phyloP scores from a whole-genome alignment of 64 coral and sea anemone genomes.

The Porites lutea region DNA sequence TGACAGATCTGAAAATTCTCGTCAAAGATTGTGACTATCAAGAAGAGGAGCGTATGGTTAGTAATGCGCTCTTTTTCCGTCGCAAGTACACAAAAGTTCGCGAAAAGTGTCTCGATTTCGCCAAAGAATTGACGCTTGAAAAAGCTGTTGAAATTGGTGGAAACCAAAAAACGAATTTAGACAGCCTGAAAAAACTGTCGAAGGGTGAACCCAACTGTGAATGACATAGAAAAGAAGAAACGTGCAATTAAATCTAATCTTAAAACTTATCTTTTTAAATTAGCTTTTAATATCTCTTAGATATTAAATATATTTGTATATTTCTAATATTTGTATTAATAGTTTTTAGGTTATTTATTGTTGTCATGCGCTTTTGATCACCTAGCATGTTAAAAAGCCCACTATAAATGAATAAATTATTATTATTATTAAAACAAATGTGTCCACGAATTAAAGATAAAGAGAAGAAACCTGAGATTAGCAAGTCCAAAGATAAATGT shows the following conservation, averaged over 20 bases:
- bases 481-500: conserved; percentile 3
- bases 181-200: not conserved
- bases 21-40: conserved; percentile 25
- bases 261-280: no score
- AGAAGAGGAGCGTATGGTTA: conserved; percentile 27
- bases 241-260: no score
- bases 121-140: conserved; percentile 15
- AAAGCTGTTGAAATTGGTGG: conserved; percentile 43
- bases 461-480: not conserved
- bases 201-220: conserved; percentile 14
- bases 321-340: no score
- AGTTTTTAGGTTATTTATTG: no score
- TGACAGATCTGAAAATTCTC: conserved; percentile 55
- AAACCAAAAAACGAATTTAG: conserved; percentile 27
- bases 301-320: no score
- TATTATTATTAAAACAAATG: no score
- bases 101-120: conserved; percentile 14
- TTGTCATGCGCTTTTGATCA: no score
- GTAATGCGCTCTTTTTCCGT: conserved; percentile 34
- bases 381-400: no score
- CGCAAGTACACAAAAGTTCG: conserved; percentile 41
- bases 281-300: no score
- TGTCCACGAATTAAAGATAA: not conserved
- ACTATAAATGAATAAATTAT: no score
- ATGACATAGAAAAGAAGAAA: conserved; percentile 1